Evolutionary conservation across 2,113 vertebrate species (phyloP).

Genomic region (Gambusia affinis): DNA sequence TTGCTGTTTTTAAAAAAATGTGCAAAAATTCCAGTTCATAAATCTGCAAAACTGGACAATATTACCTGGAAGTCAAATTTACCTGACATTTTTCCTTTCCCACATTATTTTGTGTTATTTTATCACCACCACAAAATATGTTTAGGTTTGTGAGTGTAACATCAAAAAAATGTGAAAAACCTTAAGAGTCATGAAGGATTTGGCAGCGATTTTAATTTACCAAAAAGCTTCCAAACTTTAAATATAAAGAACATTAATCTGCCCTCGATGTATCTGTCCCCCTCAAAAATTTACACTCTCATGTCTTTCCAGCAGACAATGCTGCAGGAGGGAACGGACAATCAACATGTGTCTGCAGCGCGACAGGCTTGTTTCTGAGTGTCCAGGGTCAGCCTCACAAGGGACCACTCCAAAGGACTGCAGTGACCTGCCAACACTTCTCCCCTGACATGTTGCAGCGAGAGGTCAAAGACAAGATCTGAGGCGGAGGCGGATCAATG

Average conservation of each 20-base stretch:
- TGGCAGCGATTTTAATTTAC: too few species aligned
- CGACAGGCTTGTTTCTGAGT: conserved; percentile 23
- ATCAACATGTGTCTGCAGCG: conserved; percentile 8
- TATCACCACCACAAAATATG: too few species aligned
- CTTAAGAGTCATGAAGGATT: too few species aligned
- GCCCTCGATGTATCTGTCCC: conserved; percentile 43
- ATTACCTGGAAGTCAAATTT: too few species aligned
- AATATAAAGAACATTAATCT: conserved; percentile 52
- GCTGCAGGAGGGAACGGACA: conserved; percentile 9
- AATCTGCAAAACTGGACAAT: too few species aligned
- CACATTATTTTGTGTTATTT: too few species aligned
- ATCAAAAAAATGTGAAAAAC: too few species aligned
- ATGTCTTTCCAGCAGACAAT: conserved; percentile 20
- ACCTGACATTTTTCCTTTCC: too few species aligned
- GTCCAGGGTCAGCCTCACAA: conserved; percentile 55
- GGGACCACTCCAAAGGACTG: conserved; percentile 58
- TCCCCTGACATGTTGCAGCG: conserved; percentile 48
- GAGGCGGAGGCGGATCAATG: conserved; percentile 46
- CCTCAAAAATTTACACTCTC: conserved; percentile 30
- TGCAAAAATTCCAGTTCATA: too few species aligned
- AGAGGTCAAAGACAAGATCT: conserved; percentile 55
- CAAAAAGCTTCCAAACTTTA: conserved; percentile 45
- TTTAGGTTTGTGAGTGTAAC: too few species aligned
- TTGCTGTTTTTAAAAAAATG: too few species aligned
- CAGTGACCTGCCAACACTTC: conserved; percentile 62